Base-by-base conservation (phyloP, 2,113 vertebrate genomes). In the Erythrolamprus reginae region DNA sequence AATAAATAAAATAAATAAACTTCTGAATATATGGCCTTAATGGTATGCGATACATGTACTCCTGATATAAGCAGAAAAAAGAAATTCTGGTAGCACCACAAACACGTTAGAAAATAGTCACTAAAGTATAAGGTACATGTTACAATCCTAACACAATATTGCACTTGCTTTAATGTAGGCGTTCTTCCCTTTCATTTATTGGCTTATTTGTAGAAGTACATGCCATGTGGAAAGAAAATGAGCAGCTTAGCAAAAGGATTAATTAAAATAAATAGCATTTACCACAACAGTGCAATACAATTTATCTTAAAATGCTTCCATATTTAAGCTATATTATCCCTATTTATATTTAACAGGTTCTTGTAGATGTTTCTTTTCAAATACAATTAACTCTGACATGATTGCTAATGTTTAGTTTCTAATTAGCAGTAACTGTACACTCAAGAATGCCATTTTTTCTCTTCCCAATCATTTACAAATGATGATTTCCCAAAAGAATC, bases 401-500 rank as follows among this genome's bases (percentile, higher is more conserved):
- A 92, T 92, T 95, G 93, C 82, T 93, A 93, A 95, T 94, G 93
- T 95, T 95, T 96, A 93, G 90, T 92, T 96, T 96, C 95, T 91
- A 96, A 96, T 95, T 93, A 96, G 93, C 88, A 95, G 28, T 92
- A 96, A 95, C 94, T 90, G 90, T 93, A 95, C 92, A 92, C 88
- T 93, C 52, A 93, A 95, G 91, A 96, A 94, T 89, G 58, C 90
- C 92, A 90, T 94, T 91, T 88, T 92, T 94, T 96, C 95, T 95
- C 45, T 94, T 95, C 87, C 51, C 92, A 95, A 96, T 92, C 94
- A 96, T 96, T 94, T 93, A 93, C 77, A 97, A 95, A 97, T 93
- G 92, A 95, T 94, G 90, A 95, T 96, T 96, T 97, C 94, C 94
- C 94, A 95, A 95, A 94, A 93, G 93, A 96, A 96, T 95, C 89